Conservation (phyloP, 2,888 invertebrate genomes). For the Chloroclysta siterata region DNA sequence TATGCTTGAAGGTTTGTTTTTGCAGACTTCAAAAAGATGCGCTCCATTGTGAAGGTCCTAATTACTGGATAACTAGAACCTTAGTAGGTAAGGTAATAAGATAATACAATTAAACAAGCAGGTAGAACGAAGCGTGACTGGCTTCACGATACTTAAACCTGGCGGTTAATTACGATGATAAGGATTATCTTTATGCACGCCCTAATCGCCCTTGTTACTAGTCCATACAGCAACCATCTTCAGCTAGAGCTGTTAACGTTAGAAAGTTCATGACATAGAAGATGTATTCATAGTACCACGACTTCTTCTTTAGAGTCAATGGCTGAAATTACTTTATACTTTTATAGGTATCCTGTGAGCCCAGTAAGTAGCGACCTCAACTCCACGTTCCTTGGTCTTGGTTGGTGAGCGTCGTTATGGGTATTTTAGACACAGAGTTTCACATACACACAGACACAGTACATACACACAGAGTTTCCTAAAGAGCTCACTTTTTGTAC, state of each 20-base stretch:
- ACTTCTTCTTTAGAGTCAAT: too few species aligned
- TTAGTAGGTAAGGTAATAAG: conserved; percentile 8
- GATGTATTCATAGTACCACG: too few species aligned
- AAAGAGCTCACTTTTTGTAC: too few species aligned
- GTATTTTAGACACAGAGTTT: too few species aligned
- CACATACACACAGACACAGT: too few species aligned
- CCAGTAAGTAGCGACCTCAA: too few species aligned
- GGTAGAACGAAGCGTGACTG: conserved; percentile 9
- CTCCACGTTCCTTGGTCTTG: too few species aligned
- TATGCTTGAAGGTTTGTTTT: conserved; percentile 33
- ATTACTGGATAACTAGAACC: conserved; percentile 20
- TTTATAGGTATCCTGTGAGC: too few species aligned
- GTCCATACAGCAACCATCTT: not conserved
- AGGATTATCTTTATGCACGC: not conserved
- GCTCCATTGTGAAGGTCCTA: conserved; percentile 5
- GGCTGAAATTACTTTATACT: too few species aligned
- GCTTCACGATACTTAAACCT: not conserved
- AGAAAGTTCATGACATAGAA: too few species aligned
- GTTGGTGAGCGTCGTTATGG: too few species aligned
- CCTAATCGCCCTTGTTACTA: not conserved
- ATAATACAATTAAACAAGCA: conserved; percentile 11
- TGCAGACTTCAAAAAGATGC: conserved; percentile 16
- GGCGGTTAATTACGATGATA: not conserved
- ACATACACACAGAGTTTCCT: too few species aligned
- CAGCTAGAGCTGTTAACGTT: not conserved